These are phyloP conservation scores for Microtus ochrogaster DNA, from an alignment of 2,113 vertebrate species.

Conservation along the genomic window DNA sequence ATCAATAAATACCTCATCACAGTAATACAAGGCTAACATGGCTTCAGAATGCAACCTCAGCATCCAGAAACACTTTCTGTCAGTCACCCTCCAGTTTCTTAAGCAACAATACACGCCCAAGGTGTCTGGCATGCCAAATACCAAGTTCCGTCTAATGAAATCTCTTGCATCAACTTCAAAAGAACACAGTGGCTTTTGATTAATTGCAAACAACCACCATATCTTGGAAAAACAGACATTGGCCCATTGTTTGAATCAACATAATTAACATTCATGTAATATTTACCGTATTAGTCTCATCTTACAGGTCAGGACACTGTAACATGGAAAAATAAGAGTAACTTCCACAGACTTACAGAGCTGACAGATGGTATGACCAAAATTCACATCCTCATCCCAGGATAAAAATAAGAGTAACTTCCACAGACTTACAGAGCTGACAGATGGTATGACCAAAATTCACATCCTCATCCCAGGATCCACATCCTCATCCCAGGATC, in stretches of 20 bases:
- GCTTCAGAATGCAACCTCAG: background rate
- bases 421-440: background rate
- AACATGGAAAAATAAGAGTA: no score
- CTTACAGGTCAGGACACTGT: background rate
- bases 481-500: no score
- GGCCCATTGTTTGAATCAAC: background rate
- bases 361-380: background rate
- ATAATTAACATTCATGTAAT: background rate
- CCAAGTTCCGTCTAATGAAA: fast-evolving
- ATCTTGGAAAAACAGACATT: background rate
- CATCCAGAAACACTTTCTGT: background rate
- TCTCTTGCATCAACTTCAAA: background rate
- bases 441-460: background rate
- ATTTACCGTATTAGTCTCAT: background rate
- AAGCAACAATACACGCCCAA: background rate
- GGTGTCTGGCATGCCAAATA: fast-evolving
- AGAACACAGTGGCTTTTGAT: background rate
- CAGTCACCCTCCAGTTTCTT: background rate
- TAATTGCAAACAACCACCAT: background rate
- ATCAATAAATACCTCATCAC: background rate
- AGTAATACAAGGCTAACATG: background rate
- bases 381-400: background rate
- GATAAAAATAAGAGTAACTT: no score
- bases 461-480: no score
- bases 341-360: no score